Percentiles rank a stretch among this genome's conserved stretches.
phyloP scores from a whole-genome alignment of 2,797 vertebrate genomes.

The Thunnus albacares region DNA sequence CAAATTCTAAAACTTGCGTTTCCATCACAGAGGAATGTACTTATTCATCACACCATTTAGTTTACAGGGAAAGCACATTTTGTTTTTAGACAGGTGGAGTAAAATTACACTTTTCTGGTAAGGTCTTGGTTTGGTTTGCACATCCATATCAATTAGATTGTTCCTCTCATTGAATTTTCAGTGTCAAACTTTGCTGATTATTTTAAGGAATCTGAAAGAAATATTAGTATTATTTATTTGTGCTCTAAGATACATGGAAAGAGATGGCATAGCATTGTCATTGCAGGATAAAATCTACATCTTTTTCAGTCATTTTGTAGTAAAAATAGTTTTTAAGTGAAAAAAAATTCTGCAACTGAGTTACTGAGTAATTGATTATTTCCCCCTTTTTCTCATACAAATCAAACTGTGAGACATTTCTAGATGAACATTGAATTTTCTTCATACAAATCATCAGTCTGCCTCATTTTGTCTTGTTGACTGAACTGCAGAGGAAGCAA shows the following conservation, averaged over 20 bases:
- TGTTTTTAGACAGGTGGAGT: not conserved
- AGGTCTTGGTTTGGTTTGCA: not conserved
- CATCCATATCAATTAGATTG: too few relatives aligned
- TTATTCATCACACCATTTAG: not conserved
- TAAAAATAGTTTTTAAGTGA: not conserved
- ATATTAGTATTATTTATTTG: not conserved
- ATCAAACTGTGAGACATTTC: not conserved
- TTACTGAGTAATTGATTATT: not conserved
- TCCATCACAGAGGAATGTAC: constrained; percentile 7
- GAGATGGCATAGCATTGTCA: not conserved
- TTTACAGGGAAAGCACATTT: not conserved
- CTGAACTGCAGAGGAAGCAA: not conserved
- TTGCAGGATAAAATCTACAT: not conserved
- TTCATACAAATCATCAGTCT: not conserved
- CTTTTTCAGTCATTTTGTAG: not conserved
- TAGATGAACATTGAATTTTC: not conserved
- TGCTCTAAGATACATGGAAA: not conserved
- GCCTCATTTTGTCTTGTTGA: not conserved
- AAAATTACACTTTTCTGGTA: not conserved
- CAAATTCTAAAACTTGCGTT: constrained; percentile 4
- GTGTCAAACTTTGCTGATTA: not conserved
- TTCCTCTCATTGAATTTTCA: not conserved
- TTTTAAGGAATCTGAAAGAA: not conserved
- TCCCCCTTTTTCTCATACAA: not conserved
- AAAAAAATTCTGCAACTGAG: too few relatives aligned